Evolutionary conservation across 2,113 vertebrate genomes (phyloP), one percentile per base, ranked within the genome.

Genomic region (Patagioenas fasciata): DNA sequence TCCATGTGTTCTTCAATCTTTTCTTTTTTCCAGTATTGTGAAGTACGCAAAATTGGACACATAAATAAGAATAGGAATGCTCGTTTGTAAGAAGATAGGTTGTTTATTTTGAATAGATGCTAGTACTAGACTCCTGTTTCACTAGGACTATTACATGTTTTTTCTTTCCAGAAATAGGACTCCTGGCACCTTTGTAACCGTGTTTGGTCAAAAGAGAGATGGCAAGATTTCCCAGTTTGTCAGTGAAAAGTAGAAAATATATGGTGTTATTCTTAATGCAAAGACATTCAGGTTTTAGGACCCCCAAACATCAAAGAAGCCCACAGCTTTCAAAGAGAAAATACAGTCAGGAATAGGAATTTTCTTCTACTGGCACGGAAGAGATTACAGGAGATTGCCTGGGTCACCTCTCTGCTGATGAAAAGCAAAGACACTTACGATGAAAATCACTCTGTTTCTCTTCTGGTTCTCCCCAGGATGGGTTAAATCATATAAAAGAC

Each of bases 61-160:
- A 91, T 91, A 92, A 93, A 96, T 87, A 93, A 93, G 86, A 94
- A 87, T 47, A 85, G 44, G 71, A 91, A 73, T n/a, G 87, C 31
- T 92, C 48, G 2, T 93, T 93, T 92, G 95, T 96, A 95, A 96
- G 91, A 25, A 75, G 92, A 96, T 67, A 91, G 2, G 1, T 80
- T 96, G 93, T 93, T 96, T 96, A 65, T 93, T 96, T 94, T 96
- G 34, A 94, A 80, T 58, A 96, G 91, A 95, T 94, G 88, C 58
- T 12, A 26, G 86, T 65, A 51, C 73, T 34, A 58, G 80, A 29
- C 88, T 96, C 91, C 80, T 95, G 86, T 93, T 96, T 92, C 93
- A 84, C 53, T 61, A 80, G 31, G 38, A 92, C 42, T 62, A 81
- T 71, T 85, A 14, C 16, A 64, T 11, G n/a, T 23, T 10, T n/a